Conservation (phyloP, 2,797 vertebrate genomes). For the Helostoma temminkii region DNA sequence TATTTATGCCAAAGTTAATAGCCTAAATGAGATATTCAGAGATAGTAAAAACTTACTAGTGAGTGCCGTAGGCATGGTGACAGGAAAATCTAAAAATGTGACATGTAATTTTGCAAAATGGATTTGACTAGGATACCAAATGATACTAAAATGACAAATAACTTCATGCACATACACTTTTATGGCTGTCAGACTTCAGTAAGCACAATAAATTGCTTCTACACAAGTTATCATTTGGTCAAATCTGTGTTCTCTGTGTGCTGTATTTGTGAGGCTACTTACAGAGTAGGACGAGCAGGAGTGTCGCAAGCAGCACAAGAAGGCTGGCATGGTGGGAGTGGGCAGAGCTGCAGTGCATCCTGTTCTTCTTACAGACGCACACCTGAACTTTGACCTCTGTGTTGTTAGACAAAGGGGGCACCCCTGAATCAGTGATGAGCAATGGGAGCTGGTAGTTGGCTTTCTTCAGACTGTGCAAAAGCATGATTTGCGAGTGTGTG, state of each 20-base stretch:
- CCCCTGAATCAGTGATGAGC: conserved; percentile 95
- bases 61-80: no score
- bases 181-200: background rate
- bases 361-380: conserved; percentile 97
- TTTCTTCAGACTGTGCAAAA: conserved; percentile 94
- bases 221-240: background rate
- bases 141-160: no score
- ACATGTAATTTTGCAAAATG: conserved; percentile 25
- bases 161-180: background rate
- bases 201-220: background rate
- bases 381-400: conserved; percentile 97
- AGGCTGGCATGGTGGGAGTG: conserved; percentile 77
- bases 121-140: no score
- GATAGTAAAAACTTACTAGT: conserved; percentile 33
- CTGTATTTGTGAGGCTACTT: conserved; percentile 79
- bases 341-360: conserved; percentile 93
- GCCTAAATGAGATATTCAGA: conserved; percentile 72
- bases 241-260: background rate
- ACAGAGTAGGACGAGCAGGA: conserved; percentile 88
- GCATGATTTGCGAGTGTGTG: conserved; percentile 93
- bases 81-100: no score
- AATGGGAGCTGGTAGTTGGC: conserved; percentile 96
- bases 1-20: conserved; percentile 73
- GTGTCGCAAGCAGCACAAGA: conserved; percentile 77
- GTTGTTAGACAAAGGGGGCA: conserved; percentile 92